A percentile compares a stretch with the other conserved stretches of the same genome.
phyloP scores from a whole-genome alignment of 2,797 vertebrate species.

The Cynodonichthys magdalenae region DNA sequence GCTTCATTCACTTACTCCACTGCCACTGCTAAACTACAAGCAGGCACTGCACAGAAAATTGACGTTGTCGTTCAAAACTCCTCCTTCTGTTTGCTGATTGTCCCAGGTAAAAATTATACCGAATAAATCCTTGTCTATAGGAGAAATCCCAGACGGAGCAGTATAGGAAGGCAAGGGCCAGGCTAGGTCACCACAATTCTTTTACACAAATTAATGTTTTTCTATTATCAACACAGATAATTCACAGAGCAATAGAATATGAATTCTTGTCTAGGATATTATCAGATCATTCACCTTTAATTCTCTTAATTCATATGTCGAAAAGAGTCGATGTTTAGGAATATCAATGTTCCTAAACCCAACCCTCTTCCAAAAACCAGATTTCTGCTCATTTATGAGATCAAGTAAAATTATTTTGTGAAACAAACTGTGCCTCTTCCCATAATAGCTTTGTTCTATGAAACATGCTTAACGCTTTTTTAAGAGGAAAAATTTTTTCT shows the following conservation, averaged over 20 bases:
- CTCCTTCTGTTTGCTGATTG: too few species aligned
- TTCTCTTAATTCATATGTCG: not conserved
- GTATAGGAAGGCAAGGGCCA: too few species aligned
- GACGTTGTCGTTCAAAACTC: too few species aligned
- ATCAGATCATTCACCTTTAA: not conserved
- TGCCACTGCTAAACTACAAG: too few species aligned
- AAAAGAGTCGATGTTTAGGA: not conserved
- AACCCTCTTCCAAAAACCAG: not conserved
- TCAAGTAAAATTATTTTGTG: not conserved
- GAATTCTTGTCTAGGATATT: not conserved
- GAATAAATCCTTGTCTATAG: too few species aligned
- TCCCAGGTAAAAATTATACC: too few species aligned
- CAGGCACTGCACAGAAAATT: too few species aligned
- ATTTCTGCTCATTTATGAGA: not conserved
- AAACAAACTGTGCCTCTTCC: not conserved
- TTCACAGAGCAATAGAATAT: not conserved
- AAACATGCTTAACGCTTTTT: not conserved
- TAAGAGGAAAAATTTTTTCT: not conserved
- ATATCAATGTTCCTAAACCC: too few species aligned
- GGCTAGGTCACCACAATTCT: not conserved
- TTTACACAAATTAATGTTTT: slow-evolving; percentile 7
- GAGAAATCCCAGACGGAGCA: too few species aligned
- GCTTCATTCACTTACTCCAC: too few species aligned
- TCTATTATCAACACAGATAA: slow-evolving; percentile 1
- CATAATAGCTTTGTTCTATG: not conserved